Base-by-base conservation (phyloP, 2,888 invertebrate species). In the Ochropleura plecta region DNA sequence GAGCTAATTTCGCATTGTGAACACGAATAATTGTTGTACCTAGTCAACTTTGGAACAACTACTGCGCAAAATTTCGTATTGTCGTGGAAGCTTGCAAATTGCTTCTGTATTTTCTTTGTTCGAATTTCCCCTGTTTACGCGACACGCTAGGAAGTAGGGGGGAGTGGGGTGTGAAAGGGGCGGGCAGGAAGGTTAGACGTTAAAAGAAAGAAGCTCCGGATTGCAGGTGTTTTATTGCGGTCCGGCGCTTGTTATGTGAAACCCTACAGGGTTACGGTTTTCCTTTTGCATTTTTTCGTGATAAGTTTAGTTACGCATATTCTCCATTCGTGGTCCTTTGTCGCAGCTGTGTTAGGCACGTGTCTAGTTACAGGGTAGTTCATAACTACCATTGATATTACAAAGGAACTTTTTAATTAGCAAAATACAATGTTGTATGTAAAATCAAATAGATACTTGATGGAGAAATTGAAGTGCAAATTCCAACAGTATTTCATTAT, bases 151-250 rank as follows among this genome's bases (percentile, higher is more conserved):
- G 82, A 79, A 73, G 73, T 63, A 65, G 73, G 79, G 84, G 81
- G 74, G 69, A 42, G 62, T 30, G 64, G 46, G 81, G 71, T 63
- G 63, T 20, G 40, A 30, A 74, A 66, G 81, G 79, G 68, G 78
- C 70, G 71, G 79, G 81, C 51, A 71, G 79, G 75, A 64, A 78
- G 82, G 81, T 83, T 80, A 81, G 70, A 86, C 76, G 83, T 79
- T 86, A 85, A 86, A 86, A 88, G 86, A 87, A 87, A 86, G 87
- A 88, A 88, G 79, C 82, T 82, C 77, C 77, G 86, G 82, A 88
- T 88, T 86, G 88, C 89, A 89, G 90, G 91, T 92, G 89, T 91
- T 92, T 92, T 91, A 91, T 91, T 88, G 91, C 89, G 91, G 90
- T 88, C 86, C 85, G 87, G 85, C 78, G 86, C 87, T 91, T 90